phyloP scores from a whole-genome alignment of 2,113 vertebrate genomes.

The Plecotus auritus region DNA sequence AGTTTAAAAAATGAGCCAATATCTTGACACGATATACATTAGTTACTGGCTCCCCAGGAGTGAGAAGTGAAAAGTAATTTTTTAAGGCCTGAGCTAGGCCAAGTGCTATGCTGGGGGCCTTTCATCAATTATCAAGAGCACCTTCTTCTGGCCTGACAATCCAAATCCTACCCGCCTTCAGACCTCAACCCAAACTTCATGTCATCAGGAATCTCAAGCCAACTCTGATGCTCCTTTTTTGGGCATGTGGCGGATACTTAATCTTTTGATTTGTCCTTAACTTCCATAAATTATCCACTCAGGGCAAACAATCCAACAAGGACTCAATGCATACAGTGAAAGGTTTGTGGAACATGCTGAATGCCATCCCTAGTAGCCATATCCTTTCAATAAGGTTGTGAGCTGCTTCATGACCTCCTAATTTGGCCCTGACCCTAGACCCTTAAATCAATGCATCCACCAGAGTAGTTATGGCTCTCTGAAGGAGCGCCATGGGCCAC shows the following conservation, averaged over 20 bases:
- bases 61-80: not conserved
- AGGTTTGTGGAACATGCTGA: not conserved
- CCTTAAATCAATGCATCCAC: not conserved
- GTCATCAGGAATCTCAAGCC: not conserved
- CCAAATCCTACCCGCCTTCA: not conserved
- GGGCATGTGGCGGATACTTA: not conserved
- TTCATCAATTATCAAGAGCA: not conserved
- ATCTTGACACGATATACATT: not conserved
- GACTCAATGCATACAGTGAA: rapidly evolving
- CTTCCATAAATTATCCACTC: not conserved
- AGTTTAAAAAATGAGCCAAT: not conserved
- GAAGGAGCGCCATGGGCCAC: not conserved
- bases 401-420: not conserved
- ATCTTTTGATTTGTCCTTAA: not conserved
- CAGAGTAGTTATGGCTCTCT: not conserved
- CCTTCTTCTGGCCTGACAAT: not conserved
- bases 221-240: not conserved
- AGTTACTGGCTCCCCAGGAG: not conserved
- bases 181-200: not conserved
- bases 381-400: not conserved
- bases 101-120: not conserved
- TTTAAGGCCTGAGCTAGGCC: not conserved
- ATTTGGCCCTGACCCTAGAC: not conserved
- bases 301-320: not conserved
- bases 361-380: not conserved